These are phyloP conservation scores for Hipparchia semele DNA, from an alignment of 2,888 invertebrate genomes.

Conservation along the genomic window DNA sequence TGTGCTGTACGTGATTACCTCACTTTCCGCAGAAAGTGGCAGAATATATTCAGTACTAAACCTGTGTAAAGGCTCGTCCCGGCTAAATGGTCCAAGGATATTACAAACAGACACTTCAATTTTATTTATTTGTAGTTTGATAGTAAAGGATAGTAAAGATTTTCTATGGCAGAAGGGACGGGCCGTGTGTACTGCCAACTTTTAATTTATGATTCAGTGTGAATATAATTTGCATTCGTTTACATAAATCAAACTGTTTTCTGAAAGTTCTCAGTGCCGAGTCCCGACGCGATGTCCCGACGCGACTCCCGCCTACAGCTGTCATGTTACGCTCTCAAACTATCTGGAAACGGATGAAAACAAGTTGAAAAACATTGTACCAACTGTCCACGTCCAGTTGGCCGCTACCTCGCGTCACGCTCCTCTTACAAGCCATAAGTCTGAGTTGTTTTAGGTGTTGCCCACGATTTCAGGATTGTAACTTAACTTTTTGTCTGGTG, in stretches of 20 bases:
- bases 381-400: background rate
- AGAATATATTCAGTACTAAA: too few relatives aligned
- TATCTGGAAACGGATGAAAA: slow-evolving; percentile 16
- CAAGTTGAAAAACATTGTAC: slow-evolving; percentile 19
- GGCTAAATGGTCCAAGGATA: too few relatives aligned
- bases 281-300: background rate
- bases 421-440: background rate
- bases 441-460: background rate
- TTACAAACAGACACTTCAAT: too few relatives aligned
- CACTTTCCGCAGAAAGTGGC: too few relatives aligned
- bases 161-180: background rate
- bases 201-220: slow-evolving; percentile 47
- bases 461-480: too few relatives aligned
- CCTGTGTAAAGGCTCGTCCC: too few relatives aligned
- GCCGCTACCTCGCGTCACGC: too few relatives aligned
- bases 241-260: slow-evolving; percentile 51
- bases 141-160: too few relatives aligned
- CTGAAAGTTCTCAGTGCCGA: slow-evolving; percentile 40
- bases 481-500: too few relatives aligned
- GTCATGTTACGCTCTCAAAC: slow-evolving; percentile 10
- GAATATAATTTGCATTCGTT: slow-evolving; percentile 54
- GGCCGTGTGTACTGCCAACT: slow-evolving; percentile 40
- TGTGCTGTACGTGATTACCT: too few relatives aligned
- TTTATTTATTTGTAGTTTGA: too few relatives aligned
- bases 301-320: slow-evolving; percentile 9